These are phyloP conservation scores for Azemiops feae DNA, from an alignment of 2,113 vertebrate species.

Conservation along the genomic window DNA sequence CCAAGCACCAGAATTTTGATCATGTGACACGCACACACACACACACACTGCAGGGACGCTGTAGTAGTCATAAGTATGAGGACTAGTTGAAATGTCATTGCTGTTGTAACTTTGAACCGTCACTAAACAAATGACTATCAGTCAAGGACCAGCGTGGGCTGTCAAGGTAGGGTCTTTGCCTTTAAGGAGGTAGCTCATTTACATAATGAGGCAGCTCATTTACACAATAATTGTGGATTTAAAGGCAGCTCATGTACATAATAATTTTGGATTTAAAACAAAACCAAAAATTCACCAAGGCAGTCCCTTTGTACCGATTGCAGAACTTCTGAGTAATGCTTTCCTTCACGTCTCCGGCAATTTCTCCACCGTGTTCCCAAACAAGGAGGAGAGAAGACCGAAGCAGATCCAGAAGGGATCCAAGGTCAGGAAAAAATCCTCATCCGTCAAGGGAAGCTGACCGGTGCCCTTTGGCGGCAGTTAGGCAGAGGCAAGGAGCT, in stretches of 20 bases:
- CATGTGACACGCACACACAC: no score
- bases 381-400: not conserved
- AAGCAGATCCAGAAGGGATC: constrained; percentile 7
- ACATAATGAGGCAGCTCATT: not conserved
- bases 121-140: no score
- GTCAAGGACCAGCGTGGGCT: not conserved
- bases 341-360: not conserved
- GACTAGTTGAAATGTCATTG: no score
- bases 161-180: not conserved
- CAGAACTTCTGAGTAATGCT: not conserved
- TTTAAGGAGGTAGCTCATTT: not conserved
- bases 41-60: no score
- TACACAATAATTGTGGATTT: not conserved
- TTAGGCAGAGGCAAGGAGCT: not conserved
- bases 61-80: no score
- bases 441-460: not conserved
- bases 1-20: no score
- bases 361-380: not conserved
- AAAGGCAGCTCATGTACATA: not conserved
- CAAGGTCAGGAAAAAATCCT: not conserved
- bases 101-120: no score
- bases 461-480: not conserved
- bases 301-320: not conserved
- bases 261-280: no score
- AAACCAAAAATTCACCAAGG: not conserved